Evolutionary conservation across 2,113 vertebrate genomes (phyloP), one percentile per base, ranked within the genome.

Genomic region (Plotosus lineatus): DNA sequence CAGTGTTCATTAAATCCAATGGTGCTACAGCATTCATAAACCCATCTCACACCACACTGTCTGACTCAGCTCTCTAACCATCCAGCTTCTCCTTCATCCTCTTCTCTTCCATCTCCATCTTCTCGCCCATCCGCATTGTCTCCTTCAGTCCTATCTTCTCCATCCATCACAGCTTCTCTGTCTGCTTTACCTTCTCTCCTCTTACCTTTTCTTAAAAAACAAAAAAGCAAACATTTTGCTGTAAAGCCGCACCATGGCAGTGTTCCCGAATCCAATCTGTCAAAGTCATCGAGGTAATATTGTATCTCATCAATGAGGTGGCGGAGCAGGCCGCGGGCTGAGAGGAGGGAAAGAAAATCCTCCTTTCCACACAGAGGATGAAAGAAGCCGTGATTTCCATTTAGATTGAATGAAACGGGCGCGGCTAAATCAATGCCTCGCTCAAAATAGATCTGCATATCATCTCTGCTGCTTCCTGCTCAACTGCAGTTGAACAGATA

Each of bases 351-450:
- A 61, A 72, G 55, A 40, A 31, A 51, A 11, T 19, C 61, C 28
- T 63, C 42, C 79, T 48, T 73, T 80, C 60, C 36, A 48, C 4
- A 58, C 36, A 73, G 46, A 81, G 72, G 38, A 71, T 61, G 53
- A 80, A 84, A 84, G 73, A 65, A 48, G 55, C 48, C 68, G 21
- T 23, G 31, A 85, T 82, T 85, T 82, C 66, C 80, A 82, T 85
- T 85, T 85, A 85, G 84, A 82, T 85, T 55, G 69, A 75, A 82
- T 58, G 26, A 60, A 46, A 79, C 55, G 36, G 58, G 71, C 77
- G 21, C 46, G 26, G 61, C 69, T 36, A 31, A 66, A 65, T 55
- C 44, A 28, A 75, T 10, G 3, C 28, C 50, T 81, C 42, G 15
- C 46, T 73, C 12, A 5, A 23, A 61, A 78, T 28, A 28, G 48